These are phyloP conservation scores for Passer montanus DNA, from an alignment of 2,113 vertebrate genomes.

Conservation along the genomic window DNA sequence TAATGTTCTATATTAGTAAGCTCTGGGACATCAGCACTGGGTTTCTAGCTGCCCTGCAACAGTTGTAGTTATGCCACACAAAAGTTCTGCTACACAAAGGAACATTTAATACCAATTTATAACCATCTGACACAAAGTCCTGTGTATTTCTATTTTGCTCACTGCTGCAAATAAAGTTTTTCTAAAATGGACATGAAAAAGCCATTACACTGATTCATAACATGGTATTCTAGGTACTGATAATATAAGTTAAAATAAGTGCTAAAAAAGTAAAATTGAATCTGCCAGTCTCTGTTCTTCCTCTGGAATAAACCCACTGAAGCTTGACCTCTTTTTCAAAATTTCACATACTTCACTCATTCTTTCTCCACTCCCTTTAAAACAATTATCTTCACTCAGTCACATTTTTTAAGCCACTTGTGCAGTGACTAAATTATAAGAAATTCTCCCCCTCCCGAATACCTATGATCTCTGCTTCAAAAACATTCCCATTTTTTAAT, in stretches of 20 bases:
- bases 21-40: rapidly evolving
- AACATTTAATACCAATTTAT: not conserved
- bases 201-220: not conserved
- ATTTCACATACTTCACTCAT: not conserved
- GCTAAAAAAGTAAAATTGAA: not conserved
- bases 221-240: not conserved
- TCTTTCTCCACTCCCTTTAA: not conserved
- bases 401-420: not conserved
- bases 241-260: not conserved
- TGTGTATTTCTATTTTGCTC: not conserved
- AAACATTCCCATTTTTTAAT: not conserved
- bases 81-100: not conserved
- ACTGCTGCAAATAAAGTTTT: not conserved
- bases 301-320: not conserved
- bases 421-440: not conserved
- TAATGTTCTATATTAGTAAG: not conserved
- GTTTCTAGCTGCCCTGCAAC: not conserved
- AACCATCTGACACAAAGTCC: not conserved
- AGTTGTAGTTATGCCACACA: not conserved
- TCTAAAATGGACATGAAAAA: not conserved
- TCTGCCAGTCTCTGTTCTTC: not conserved
- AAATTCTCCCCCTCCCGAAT: not conserved
- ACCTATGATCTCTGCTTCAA: not conserved
- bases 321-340: not conserved
- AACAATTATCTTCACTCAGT: not conserved